Conservation (phyloP, 2,888 invertebrate species). For the Acleris literana region DNA sequence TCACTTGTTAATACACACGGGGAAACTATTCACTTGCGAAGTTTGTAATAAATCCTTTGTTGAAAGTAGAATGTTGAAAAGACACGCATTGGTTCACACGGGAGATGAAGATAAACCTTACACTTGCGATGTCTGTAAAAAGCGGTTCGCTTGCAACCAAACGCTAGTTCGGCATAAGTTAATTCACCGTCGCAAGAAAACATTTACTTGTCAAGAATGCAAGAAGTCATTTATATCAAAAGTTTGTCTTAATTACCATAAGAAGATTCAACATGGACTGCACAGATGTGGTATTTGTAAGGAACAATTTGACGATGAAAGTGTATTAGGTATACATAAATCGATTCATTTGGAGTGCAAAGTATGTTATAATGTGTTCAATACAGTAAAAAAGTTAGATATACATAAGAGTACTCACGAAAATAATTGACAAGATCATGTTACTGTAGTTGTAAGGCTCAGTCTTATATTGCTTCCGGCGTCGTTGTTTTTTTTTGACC, state of each 20-base stretch:
- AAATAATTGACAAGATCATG: too few relatives aligned
- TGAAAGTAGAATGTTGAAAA: background rate
- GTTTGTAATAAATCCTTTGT: background rate
- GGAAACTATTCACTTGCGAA: slow-evolving; percentile 1
- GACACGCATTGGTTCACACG: background rate
- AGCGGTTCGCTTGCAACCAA: background rate
- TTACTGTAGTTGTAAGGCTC: too few relatives aligned
- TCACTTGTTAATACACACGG: background rate
- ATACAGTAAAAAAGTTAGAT: too few relatives aligned
- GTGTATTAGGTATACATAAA: background rate
- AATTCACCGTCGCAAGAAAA: background rate
- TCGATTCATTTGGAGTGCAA: background rate
- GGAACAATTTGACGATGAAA: background rate
- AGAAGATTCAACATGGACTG: background rate
- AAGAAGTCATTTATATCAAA: background rate
- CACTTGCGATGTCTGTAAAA: background rate
- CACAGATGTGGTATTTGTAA: background rate
- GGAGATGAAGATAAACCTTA: background rate
- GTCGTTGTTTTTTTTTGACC: too few relatives aligned
- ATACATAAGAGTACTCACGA: too few relatives aligned
- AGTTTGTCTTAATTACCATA: background rate
- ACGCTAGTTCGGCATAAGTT: background rate
- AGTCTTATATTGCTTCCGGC: too few relatives aligned
- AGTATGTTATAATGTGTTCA: too few relatives aligned
- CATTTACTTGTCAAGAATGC: background rate